These are phyloP conservation scores for Ganaspis brasiliensis DNA, from an alignment of 2,888 invertebrate genomes.

Conservation along the genomic window DNA sequence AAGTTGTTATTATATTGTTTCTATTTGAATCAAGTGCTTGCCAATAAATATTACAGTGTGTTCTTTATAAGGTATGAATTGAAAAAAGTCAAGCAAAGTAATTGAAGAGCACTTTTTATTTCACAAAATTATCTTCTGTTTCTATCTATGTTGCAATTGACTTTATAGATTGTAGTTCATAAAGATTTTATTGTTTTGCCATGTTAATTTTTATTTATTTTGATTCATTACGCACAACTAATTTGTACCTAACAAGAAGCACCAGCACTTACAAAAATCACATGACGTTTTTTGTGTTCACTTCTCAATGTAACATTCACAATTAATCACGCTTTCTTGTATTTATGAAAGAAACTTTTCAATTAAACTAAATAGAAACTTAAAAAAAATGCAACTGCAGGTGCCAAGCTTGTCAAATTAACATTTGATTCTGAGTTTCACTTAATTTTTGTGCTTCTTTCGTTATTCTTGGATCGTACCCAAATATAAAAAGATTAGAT, in stretches of 20 bases:
- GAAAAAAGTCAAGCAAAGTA: not conserved
- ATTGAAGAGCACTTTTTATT: slow-evolving; percentile 10
- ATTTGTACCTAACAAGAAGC: not conserved
- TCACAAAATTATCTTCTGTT: not conserved
- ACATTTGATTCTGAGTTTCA: no score
- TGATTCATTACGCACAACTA: slow-evolving; percentile 33
- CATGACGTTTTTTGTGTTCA: not conserved
- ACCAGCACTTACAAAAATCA: slow-evolving; percentile 20
- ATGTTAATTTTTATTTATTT: slow-evolving; percentile 6
- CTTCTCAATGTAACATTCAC: not conserved
- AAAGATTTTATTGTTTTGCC: slow-evolving; percentile 20
- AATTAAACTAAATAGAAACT: no score
- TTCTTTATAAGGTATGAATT: slow-evolving; percentile 11
- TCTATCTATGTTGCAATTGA: not conserved
- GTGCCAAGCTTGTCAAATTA: no score
- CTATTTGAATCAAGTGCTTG: slow-evolving; percentile 1
- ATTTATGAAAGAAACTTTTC: not conserved
- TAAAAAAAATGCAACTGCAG: no score
- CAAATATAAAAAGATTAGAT: no score
- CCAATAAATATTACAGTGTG: slow-evolving; percentile 11
- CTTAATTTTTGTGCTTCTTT: no score
- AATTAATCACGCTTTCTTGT: slow-evolving; percentile 8
- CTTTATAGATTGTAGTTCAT: not conserved
- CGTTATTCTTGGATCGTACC: no score
- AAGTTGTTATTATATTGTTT: not conserved